Evolutionary conservation across 2,888 invertebrate species (phyloP), one percentile per base, ranked within the genome.

Genomic region (Brachycybe producta): DNA sequence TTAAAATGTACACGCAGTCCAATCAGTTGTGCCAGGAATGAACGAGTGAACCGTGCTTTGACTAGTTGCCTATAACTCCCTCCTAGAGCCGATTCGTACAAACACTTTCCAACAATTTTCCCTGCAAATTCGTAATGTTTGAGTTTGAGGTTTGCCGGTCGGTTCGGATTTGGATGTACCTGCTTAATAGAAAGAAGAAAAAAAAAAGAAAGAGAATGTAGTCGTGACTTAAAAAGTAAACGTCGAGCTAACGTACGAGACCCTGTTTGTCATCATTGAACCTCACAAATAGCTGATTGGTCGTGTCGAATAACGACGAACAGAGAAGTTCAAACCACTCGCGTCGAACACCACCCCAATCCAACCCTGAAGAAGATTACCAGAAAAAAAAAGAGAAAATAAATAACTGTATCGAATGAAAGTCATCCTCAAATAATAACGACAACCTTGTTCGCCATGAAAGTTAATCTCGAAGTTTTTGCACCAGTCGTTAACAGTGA

Each of bases 271-370:
- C 70, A 63, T 90, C 88, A 59, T 84, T 81, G 65, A 91, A 86
- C 55, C 85, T 80, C 57, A 76, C 78, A 70, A 92, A 94, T 52
- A 94, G 73, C 0, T 83, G 24, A 63, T 80, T 76, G 58, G 79
- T 78, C 17, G 84, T 77, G 69, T 90, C 88, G 69, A 92, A 94
- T 51, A 94, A 71, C 55, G 84, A 76, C 13, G 80, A 81, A 69
- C 91, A 91, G 57, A 91, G 76, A 57, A 88, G 68, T 58, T 91
- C 90, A 70, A 92, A 90, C 92, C 92, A 94, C 70, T 94, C 94
- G 54, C 91, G 77, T 4, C 91, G 75, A 40, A 92, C 74, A 3
- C 92, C 92, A 57, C 92, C 92, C 88, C 87, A 88, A 70, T 92
- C 91, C 61, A 92, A 80, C 41, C 87, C 86, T 85, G 62, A 23